phyloP scores from a whole-genome alignment of 2,113 vertebrate species.

The Gymnogyps californianus region DNA sequence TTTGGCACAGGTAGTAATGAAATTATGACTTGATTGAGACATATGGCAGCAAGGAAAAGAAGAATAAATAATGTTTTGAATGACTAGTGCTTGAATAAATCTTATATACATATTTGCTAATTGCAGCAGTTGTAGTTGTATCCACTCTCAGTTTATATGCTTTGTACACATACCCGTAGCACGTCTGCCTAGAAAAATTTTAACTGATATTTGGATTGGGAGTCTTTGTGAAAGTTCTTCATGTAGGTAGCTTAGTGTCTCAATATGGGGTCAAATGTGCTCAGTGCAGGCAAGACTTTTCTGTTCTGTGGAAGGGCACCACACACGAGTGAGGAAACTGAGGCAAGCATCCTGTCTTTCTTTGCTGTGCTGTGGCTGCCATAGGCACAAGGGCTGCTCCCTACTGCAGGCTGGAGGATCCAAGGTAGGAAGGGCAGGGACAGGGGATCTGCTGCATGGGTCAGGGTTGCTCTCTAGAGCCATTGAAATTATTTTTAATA shows the following conservation, averaged over 20 bases:
- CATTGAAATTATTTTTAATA: background rate
- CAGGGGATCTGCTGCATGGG: background rate
- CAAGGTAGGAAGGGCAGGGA: background rate
- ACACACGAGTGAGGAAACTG: fast-evolving
- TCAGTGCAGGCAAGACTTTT: background rate
- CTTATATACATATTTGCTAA: background rate
- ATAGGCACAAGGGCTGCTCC: background rate
- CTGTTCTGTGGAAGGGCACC: background rate
- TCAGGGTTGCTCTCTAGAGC: background rate
- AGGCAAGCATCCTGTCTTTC: background rate
- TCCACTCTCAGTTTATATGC: background rate
- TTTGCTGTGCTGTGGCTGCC: background rate
- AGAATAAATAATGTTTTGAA: background rate
- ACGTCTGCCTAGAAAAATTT: background rate
- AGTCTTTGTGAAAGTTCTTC: background rate
- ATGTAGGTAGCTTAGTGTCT: background rate
- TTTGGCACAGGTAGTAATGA: background rate
- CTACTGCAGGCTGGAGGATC: background rate
- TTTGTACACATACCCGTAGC: background rate
- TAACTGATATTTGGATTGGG: background rate
- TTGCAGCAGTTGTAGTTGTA: background rate
- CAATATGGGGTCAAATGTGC: background rate
- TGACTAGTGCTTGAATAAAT: background rate
- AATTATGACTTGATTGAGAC: background rate
- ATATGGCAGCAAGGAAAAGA: background rate